Evolutionary conservation across 2,888 invertebrate genomes (phyloP).

Genomic region (Athripsodes cinereus): DNA sequence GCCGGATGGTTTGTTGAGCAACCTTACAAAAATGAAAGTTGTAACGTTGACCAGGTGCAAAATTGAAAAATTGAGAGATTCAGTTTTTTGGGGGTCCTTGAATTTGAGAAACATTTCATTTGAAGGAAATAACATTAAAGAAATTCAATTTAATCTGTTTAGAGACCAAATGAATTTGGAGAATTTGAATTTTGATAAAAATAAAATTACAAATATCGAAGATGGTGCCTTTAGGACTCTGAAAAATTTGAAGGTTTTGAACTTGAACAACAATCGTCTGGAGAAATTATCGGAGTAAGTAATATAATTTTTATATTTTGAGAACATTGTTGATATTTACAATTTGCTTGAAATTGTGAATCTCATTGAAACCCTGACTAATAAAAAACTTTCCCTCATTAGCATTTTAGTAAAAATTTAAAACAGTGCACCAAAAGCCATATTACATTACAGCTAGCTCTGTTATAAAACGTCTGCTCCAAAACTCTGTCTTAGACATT

Average conservation of each 20-base stretch:
- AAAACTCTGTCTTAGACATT: too few relatives aligned
- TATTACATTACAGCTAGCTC: too few relatives aligned
- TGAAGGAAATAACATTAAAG: conserved; percentile 49
- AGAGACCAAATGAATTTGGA: conserved; percentile 55
- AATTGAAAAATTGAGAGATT: conserved; percentile 51
- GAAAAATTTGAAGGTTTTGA: conserved; percentile 51
- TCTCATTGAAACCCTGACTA: too few relatives aligned
- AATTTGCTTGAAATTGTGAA: too few relatives aligned
- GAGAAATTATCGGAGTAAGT: conserved; percentile 53
- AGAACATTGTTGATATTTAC: too few relatives aligned
- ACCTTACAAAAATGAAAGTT: conserved; percentile 50
- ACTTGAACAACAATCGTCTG: conserved; percentile 60
- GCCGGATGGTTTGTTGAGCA: conserved; percentile 54
- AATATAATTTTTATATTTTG: conserved; percentile 26
- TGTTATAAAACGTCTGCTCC: too few relatives aligned
- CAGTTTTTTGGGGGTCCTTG: conserved; percentile 56
- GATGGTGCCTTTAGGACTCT: conserved; percentile 53
- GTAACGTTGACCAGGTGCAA: conserved; percentile 54
- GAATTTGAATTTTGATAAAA: conserved; percentile 59
- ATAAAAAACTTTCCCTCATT: too few relatives aligned
- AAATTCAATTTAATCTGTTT: conserved; percentile 57
- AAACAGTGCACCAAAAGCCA: too few relatives aligned
- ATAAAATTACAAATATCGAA: conserved; percentile 54
- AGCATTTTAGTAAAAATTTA: too few relatives aligned
- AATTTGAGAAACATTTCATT: conserved; percentile 56